Conservation (phyloP, 2,113 vertebrate species). For the Alosa alosa region DNA sequence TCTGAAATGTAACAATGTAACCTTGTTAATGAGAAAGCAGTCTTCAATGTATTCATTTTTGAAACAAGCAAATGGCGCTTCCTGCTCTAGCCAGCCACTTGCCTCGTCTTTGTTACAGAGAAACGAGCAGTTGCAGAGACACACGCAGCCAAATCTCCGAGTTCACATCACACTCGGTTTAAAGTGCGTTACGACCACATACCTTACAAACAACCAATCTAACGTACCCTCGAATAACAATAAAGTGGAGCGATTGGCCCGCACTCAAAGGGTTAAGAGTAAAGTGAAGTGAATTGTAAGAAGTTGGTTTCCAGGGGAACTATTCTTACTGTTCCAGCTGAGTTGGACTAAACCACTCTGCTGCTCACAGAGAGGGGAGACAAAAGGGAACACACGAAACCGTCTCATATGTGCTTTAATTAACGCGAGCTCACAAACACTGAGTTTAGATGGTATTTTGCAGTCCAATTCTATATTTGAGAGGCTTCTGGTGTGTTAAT, state of each 20-base stretch:
- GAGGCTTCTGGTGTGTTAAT: background rate
- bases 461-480: background rate
- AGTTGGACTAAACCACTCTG: constrained; percentile 70
- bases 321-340: constrained; percentile 84
- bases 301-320: constrained; percentile 87
- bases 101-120: background rate
- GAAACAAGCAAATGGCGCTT: constrained; percentile 1
- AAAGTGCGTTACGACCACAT: background rate
- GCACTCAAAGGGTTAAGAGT: constrained; percentile 75
- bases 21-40: background rate
- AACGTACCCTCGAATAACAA: constrained; percentile 30
- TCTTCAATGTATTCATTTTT: background rate
- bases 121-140: background rate
- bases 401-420: background rate
- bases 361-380: constrained; percentile 46
- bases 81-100: background rate
- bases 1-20: background rate
- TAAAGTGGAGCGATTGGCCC: constrained; percentile 49
- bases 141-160: background rate
- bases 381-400: background rate
- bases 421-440: background rate
- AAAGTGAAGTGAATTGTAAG: constrained; percentile 85
- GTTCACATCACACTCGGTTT: background rate
- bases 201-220: constrained; percentile 12
- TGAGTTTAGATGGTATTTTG: background rate